Base-by-base conservation (phyloP, 2,113 vertebrate species). In the Sceloporus undulatus region DNA sequence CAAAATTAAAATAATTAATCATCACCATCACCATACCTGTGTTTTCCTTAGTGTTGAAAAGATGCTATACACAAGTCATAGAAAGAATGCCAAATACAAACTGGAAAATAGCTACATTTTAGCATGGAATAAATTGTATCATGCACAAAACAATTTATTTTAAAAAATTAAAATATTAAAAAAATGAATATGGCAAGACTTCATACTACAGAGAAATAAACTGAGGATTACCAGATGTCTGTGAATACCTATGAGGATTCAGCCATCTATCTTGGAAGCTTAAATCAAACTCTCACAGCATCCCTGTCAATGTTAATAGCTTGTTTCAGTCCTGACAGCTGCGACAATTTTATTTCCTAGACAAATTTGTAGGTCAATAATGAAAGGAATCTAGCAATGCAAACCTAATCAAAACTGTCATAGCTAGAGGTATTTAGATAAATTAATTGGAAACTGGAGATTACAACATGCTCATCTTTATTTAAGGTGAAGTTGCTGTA, bases 381-480 rank as follows among this genome's bases (percentile, higher is more conserved):
- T 25, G 79, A 62, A 29, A 1, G 2, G 89, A 29, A 3, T 66
- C 65, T 81, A 66, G 9, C 25, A 29, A 29, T 65, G 10, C 74
- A 85, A 54, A 78, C 27, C 73, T 76, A 78, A 90, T 68, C 74
- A 88, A 85, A 29, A 34, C 71, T 90, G 79, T 2, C 34, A 65
- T 40, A 88, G 79, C 9, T 62, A 62, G 38, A 74, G 18, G 56
- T 38, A 42, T 74, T 81, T 21, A 13, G 74, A 77, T 34, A 80
- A 80, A 82, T 73, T 59, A 87, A 18, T 40, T 77, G 71, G 25
- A 78, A 83, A 21, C 42, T 56, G n/a, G n/a, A 25, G 62, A 68
- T 66, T 71, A 38, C 23, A 83, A 52, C 27, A 86, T 4, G 4
- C 9, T 52, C 18, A 42, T 38, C 62, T 84, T 86, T 83, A 83